These are phyloP conservation scores for Benitochromis conjunctus DNA, from an alignment of 2,113 vertebrate species.

Conservation along the genomic window DNA sequence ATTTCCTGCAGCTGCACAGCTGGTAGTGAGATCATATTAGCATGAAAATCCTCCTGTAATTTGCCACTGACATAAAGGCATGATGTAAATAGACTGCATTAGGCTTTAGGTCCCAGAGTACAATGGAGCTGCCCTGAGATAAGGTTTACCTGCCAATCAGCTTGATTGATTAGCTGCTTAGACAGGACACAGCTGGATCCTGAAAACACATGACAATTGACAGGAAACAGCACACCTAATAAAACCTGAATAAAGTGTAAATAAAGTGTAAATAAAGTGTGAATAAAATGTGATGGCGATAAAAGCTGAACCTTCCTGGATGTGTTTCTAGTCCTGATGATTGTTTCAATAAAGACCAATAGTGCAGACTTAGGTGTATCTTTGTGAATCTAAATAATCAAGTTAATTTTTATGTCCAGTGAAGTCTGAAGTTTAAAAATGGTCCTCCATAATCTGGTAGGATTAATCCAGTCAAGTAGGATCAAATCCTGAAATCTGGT, in stretches of 20 bases:
- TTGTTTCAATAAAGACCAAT: neutral
- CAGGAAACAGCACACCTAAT: neutral
- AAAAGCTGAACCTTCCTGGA: neutral
- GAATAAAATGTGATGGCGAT: neutral
- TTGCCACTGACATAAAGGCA: neutral
- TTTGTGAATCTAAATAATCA: neutral
- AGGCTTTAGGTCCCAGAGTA: neutral
- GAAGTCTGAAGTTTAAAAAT: neutral
- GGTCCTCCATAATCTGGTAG: neutral
- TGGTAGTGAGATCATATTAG: constrained; percentile 21
- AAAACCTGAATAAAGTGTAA: neutral
- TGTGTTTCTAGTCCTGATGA: neutral
- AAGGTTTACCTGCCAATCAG: neutral
- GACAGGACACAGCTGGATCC: neutral
- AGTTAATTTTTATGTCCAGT: neutral
- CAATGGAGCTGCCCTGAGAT: neutral
- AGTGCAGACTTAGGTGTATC: neutral
- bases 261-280: neutral
- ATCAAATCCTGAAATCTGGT: neutral
- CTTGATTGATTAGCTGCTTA: neutral
- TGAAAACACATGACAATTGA: neutral
- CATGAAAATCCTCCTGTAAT: neutral
- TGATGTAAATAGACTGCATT: constrained; percentile 4
- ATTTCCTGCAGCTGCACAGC: constrained; percentile 81
- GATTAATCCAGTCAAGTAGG: no score